Percentiles rank a stretch among this genome's conserved stretches.
Conservation (phyloP, 2,888 invertebrate genomes). For the Sesia bembeciformis region DNA sequence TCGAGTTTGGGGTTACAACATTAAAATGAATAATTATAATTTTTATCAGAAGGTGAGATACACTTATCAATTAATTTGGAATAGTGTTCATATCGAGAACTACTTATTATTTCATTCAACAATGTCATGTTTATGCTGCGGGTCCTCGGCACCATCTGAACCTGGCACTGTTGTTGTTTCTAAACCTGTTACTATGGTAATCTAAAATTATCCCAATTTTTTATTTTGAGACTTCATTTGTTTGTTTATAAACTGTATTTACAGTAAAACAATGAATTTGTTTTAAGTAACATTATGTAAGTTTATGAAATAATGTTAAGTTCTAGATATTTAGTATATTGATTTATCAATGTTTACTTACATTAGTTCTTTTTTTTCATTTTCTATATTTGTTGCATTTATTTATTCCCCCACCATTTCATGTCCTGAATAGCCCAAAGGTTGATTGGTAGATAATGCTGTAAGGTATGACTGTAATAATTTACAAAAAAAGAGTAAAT, state of each 20-base stretch:
- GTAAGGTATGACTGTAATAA: too few species aligned
- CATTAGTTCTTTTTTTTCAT: too few species aligned
- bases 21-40: background rate
- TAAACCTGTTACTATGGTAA: conserved; percentile 25
- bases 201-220: background rate
- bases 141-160: conserved; percentile 15
- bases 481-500: too few species aligned
- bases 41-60: conserved; percentile 2
- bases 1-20: too few species aligned
- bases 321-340: too few species aligned
- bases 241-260: background rate
- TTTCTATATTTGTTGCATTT: too few species aligned
- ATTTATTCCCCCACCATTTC: too few species aligned
- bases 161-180: conserved; percentile 15
- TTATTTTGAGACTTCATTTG: background rate
- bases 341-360: too few species aligned
- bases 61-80: background rate
- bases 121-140: conserved; percentile 31
- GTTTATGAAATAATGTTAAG: background rate
- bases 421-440: too few species aligned
- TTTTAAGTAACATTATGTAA: background rate
- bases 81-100: background rate
- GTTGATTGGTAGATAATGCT: too few species aligned
- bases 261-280: background rate
- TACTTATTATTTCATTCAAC: background rate